phyloP scores from a whole-genome alignment of 2,113 vertebrate species.

The Neolamprologus modestus region DNA sequence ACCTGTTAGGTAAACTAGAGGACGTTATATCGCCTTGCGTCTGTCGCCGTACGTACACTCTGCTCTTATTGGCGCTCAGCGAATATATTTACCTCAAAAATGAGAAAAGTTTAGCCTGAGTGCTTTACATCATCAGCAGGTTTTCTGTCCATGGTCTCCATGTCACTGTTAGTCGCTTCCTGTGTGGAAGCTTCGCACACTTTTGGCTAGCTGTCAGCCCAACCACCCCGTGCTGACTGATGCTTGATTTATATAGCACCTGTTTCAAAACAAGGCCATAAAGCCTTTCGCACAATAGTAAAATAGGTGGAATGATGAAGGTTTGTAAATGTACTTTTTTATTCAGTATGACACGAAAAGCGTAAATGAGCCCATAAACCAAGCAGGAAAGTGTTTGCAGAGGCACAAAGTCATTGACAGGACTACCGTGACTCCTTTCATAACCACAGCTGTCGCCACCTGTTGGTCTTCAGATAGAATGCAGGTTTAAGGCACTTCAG shows the following conservation, averaged over 20 bases:
- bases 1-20: not conserved
- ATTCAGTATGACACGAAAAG: not conserved
- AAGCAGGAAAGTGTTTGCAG: not conserved
- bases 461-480: not conserved
- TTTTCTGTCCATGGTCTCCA: not conserved
- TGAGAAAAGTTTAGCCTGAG: not conserved
- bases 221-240: not conserved
- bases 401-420: not conserved
- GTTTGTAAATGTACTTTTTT: not conserved
- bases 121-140: not conserved
- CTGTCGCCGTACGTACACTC: not conserved
- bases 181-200: not conserved
- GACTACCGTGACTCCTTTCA: accelerated
- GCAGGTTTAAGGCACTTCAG: not conserved
- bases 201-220: not conserved
- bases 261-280: not conserved
- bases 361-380: not conserved
- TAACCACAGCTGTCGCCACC: not conserved
- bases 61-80: not conserved
- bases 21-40: not conserved
- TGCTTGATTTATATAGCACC: not conserved
- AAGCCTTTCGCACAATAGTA: accelerated
- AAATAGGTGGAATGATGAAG: not conserved
- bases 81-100: not conserved
- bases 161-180: not conserved